These are phyloP conservation scores for Clamator glandarius DNA, from an alignment of 2,797 vertebrate genomes.

Conservation along the genomic window DNA sequence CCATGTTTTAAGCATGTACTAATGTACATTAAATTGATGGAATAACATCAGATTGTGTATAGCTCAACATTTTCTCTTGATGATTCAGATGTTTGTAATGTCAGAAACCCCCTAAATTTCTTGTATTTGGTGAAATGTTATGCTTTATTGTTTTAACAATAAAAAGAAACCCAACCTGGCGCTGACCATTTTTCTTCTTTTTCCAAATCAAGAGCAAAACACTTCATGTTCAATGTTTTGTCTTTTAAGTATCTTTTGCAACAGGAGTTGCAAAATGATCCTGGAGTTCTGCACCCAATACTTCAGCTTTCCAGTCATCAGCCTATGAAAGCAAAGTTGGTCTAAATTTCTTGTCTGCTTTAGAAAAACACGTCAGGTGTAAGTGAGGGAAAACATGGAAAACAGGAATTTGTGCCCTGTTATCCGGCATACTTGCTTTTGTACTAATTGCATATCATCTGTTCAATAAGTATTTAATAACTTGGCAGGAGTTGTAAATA, in stretches of 20 bases:
- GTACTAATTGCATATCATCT: not conserved
- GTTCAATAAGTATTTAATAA: not conserved
- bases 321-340: not conserved
- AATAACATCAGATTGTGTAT: constrained; percentile 49
- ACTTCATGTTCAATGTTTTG: not conserved
- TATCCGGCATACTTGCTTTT: not conserved
- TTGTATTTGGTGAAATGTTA: constrained; percentile 69
- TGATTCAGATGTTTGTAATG: constrained; percentile 55
- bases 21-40: constrained; percentile 53
- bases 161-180: constrained; percentile 56
- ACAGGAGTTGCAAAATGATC: not conserved
- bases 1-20: constrained; percentile 68
- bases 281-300: not conserved
- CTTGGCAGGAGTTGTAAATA: not conserved
- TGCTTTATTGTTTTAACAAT: constrained; percentile 74
- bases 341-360: not conserved
- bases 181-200: not conserved
- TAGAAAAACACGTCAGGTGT: not conserved
- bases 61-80: constrained; percentile 55
- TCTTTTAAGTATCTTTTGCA: not conserved
- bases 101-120: constrained; percentile 36
- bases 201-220: not conserved
- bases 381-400: not conserved
- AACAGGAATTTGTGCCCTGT: not conserved
- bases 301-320: not conserved